Conservation (phyloP, 2,797 vertebrate genomes). For the Micropoecilia bifurca region DNA sequence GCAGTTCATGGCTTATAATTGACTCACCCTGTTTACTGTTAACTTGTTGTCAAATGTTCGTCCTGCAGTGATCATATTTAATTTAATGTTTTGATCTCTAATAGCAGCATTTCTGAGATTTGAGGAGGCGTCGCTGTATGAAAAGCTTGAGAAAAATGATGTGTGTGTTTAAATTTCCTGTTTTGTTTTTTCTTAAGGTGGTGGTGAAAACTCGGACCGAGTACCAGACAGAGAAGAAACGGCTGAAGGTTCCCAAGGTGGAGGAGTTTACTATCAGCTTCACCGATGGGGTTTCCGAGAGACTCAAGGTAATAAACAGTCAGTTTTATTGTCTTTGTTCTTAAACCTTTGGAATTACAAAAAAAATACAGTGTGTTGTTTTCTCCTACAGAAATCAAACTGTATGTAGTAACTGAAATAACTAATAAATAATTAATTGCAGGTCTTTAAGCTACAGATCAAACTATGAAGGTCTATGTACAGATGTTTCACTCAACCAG, state of each 20-base stretch:
- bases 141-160: neutral
- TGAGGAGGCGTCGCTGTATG: neutral
- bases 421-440: neutral
- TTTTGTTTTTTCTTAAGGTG: constrained; percentile 81
- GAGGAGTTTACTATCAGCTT: constrained; percentile 99
- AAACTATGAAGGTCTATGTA: neutral
- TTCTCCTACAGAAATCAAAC: constrained; percentile 9
- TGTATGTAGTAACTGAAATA: neutral
- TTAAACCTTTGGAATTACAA: neutral
- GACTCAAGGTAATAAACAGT: constrained; percentile 85
- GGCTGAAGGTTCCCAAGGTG: constrained; percentile 96
- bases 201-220: constrained; percentile 98
- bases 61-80: neutral
- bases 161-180: neutral
- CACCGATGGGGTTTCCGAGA: constrained; percentile 89
- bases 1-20: neutral
- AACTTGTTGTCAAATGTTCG: neutral
- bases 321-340: neutral
- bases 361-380: neutral
- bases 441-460: neutral
- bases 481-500: neutral
- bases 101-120: neutral
- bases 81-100: neutral
- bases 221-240: constrained; percentile 97
- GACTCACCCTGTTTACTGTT: neutral